Percentiles rank a stretch among this genome's conserved stretches.
Conservation (phyloP, 2,888 invertebrate genomes). For the Drosophila ochracea region DNA sequence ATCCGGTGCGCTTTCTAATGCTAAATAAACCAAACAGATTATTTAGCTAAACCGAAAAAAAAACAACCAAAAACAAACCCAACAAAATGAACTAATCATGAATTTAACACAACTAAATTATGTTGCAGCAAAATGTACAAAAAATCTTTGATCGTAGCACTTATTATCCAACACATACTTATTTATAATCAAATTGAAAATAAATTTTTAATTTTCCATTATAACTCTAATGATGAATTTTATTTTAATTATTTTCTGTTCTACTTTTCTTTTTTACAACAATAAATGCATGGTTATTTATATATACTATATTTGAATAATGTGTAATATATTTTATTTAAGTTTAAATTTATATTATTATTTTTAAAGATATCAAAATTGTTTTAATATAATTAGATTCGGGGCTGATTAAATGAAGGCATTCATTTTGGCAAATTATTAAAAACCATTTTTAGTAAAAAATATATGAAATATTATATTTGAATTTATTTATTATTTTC, state of each 20-base stretch:
- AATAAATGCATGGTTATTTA: constrained; percentile 53
- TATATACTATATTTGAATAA: background rate
- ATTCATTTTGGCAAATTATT: too few species aligned
- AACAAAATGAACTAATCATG: constrained; percentile 53
- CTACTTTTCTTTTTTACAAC: constrained; percentile 1
- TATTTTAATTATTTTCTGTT: constrained; percentile 27
- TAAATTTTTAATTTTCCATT: constrained; percentile 55
- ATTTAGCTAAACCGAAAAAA: constrained; percentile 40
- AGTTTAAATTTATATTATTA: constrained; percentile 5
- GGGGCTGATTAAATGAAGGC: background rate
- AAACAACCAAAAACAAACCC: constrained; percentile 10
- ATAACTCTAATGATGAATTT: constrained; percentile 63
- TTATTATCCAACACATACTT: constrained; percentile 38
- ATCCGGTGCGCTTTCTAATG: constrained; percentile 69
- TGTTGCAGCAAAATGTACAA: constrained; percentile 59
- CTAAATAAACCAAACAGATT: constrained; percentile 44
- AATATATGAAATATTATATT: background rate
- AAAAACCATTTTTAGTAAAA: background rate
- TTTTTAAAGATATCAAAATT: background rate
- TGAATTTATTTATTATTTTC: background rate
- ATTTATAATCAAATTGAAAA: constrained; percentile 74
- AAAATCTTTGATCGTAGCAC: constrained; percentile 50
- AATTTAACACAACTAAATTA: constrained; percentile 65
- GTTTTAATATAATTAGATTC: background rate
- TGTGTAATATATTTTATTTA: constrained; percentile 3